Percentiles rank a stretch among this genome's conserved stretches.
phyloP scores from a whole-genome alignment of 2,797 vertebrate genomes.

The Picus viridis region DNA sequence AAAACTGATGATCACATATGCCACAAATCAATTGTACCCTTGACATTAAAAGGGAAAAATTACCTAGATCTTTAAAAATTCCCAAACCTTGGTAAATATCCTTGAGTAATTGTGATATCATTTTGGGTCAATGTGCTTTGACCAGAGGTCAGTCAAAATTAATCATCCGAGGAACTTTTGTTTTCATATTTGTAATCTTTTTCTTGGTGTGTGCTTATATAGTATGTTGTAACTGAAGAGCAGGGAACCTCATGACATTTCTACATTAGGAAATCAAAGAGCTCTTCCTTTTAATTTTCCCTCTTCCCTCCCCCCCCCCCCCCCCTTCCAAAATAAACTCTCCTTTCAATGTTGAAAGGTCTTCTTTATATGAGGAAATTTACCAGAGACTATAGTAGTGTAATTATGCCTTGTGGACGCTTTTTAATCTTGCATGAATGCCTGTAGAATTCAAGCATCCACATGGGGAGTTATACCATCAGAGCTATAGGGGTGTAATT shows the following conservation, averaged over 20 bases:
- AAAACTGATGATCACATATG: not conserved
- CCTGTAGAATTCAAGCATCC: conserved; percentile 21
- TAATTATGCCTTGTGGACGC: conserved; percentile 58
- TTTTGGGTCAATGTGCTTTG: not conserved
- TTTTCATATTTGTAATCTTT: not conserved
- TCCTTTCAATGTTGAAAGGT: not conserved
- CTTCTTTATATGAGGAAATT: conserved; percentile 38
- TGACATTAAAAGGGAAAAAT: conserved; percentile 14
- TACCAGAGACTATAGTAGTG: conserved; percentile 28
- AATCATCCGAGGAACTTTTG: conserved; percentile 4
- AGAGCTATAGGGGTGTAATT: conserved; percentile 22
- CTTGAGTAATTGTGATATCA: conserved; percentile 27
- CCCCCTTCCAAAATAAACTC: not conserved
- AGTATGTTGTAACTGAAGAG: not conserved
- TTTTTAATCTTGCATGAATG: conserved; percentile 60
- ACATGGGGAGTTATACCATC: conserved; percentile 35
- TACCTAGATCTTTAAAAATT: conserved; percentile 32
- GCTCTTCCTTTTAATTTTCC: not conserved
- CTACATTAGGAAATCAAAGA: not conserved
- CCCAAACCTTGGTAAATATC: conserved; percentile 11
- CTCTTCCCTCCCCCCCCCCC: not conserved
- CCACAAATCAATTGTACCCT: conserved; percentile 34
- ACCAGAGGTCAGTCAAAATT: not conserved
- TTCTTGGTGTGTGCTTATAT: not conserved
- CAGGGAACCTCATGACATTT: conserved; percentile 2